These are phyloP conservation scores for Listrodromus nycthemerus DNA, from an alignment of 2,888 invertebrate genomes.

Conservation along the genomic window DNA sequence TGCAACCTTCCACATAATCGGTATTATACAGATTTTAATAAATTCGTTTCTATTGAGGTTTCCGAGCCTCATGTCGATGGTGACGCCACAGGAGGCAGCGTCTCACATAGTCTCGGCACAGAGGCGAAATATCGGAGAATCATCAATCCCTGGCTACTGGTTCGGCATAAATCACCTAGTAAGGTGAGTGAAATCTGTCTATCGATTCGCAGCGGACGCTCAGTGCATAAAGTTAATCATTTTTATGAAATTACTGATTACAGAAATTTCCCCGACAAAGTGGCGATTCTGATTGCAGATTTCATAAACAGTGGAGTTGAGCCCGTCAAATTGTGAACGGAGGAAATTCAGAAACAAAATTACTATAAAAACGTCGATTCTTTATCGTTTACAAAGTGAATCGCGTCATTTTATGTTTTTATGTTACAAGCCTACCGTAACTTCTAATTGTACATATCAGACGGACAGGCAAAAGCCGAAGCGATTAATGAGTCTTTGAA, in stretches of 20 bases:
- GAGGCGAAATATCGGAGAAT: slow-evolving; percentile 87
- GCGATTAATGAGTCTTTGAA: background rate
- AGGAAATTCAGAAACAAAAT: slow-evolving; percentile 9
- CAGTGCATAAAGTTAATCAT: slow-evolving; percentile 5
- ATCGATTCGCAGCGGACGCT: background rate
- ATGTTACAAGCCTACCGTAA: slow-evolving; percentile 13
- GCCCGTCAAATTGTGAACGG: slow-evolving; percentile 81
- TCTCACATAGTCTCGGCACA: slow-evolving; percentile 89
- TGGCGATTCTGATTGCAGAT: slow-evolving; percentile 86
- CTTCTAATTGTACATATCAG: slow-evolving; percentile 37
- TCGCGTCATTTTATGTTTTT: background rate
- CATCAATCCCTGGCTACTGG: slow-evolving; percentile 88
- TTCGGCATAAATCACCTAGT: slow-evolving; percentile 85
- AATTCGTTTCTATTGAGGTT: slow-evolving; percentile 83
- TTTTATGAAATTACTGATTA: slow-evolving; percentile 74
- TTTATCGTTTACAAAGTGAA: background rate
- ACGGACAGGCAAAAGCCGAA: background rate
- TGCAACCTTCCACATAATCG: background rate
- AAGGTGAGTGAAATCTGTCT: slow-evolving; percentile 76
- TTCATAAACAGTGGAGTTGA: slow-evolving; percentile 89
- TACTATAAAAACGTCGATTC: background rate
- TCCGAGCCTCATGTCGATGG: slow-evolving; percentile 87
- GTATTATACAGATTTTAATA: background rate
- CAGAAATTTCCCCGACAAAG: slow-evolving; percentile 86
- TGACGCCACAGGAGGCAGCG: slow-evolving; percentile 88